Conservation (phyloP, 2,888 invertebrate genomes). For the Heteromyza rotundicornis region DNA sequence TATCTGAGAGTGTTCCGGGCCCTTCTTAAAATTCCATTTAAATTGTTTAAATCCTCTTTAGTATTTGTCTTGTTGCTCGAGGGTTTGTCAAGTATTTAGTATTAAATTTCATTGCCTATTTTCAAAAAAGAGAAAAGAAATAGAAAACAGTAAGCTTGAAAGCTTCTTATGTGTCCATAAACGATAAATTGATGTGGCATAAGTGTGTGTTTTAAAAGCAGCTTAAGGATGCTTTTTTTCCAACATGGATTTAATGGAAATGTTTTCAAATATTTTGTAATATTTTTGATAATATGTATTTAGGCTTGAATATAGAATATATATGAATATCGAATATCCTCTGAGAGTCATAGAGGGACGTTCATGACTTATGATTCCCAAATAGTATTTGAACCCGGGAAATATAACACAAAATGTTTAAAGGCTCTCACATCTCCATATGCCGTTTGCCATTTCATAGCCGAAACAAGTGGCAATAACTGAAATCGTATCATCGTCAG, state of each 20-base stretch:
- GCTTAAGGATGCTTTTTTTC: slow-evolving; percentile 1
- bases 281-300: no score
- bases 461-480: no score
- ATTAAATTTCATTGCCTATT: not conserved
- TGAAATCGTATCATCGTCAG: no score
- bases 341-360: no score
- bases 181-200: slow-evolving; percentile 7
- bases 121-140: not conserved
- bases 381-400: no score
- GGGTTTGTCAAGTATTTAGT: not conserved
- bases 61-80: not conserved
- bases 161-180: not conserved
- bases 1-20: not conserved
- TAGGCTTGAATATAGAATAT: not conserved
- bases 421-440: no score
- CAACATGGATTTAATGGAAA: not conserved
- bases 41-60: slow-evolving; percentile 5
- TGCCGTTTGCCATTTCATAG: no score
- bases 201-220: slow-evolving; percentile 5
- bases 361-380: no score
- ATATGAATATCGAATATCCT: not conserved
- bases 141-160: not conserved
- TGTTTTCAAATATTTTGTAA: no score
- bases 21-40: not conserved
- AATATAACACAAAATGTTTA: no score